phyloP scores from a whole-genome alignment of 2,888 invertebrate species.

The Sinodicranocentrus sp. region DNA sequence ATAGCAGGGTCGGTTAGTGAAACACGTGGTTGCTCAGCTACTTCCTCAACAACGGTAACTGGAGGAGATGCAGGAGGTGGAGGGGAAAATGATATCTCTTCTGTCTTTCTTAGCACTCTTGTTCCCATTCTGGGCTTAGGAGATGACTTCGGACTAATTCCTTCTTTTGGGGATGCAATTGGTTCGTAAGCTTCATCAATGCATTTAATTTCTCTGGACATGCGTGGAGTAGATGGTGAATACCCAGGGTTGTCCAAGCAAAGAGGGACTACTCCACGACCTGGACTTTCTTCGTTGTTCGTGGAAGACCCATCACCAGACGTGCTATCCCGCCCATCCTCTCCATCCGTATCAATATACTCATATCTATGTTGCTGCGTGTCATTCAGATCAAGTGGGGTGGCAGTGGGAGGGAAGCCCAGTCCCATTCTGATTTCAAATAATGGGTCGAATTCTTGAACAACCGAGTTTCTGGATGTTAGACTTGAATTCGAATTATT shows the following conservation, averaged over 20 bases:
- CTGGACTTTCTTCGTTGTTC: slow-evolving; percentile 24
- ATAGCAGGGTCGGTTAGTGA: slow-evolving; percentile 1
- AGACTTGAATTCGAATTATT: slow-evolving; percentile 67
- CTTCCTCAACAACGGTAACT: background rate
- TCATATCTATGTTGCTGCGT: slow-evolving; percentile 63
- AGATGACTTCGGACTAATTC: slow-evolving; percentile 56
- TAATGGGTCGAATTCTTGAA: slow-evolving; percentile 75
- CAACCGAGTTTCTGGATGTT: slow-evolving; percentile 71
- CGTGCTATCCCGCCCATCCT: slow-evolving; percentile 22
- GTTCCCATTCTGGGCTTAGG: slow-evolving; percentile 63
- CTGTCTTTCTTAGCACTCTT: slow-evolving; percentile 45
- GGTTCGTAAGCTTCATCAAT: slow-evolving; percentile 46
- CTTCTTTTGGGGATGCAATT: slow-evolving; percentile 38
- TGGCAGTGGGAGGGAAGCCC: slow-evolving; percentile 32
- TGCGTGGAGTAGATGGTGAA: slow-evolving; percentile 31
- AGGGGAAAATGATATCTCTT: slow-evolving; percentile 5
- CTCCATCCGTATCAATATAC: slow-evolving; percentile 65
- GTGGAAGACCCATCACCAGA: slow-evolving; percentile 38
- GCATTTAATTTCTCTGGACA: slow-evolving; percentile 21
- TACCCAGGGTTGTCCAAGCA: slow-evolving; percentile 58
- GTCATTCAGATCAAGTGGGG: slow-evolving; percentile 64
- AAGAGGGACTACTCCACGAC: background rate
- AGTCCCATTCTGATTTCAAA: slow-evolving; percentile 44
- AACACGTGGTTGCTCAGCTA: slow-evolving; percentile 20
- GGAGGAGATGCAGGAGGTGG: slow-evolving; percentile 25